phyloP scores from a whole-genome alignment of 2,888 invertebrate genomes.

The Brachypterus glaber region DNA sequence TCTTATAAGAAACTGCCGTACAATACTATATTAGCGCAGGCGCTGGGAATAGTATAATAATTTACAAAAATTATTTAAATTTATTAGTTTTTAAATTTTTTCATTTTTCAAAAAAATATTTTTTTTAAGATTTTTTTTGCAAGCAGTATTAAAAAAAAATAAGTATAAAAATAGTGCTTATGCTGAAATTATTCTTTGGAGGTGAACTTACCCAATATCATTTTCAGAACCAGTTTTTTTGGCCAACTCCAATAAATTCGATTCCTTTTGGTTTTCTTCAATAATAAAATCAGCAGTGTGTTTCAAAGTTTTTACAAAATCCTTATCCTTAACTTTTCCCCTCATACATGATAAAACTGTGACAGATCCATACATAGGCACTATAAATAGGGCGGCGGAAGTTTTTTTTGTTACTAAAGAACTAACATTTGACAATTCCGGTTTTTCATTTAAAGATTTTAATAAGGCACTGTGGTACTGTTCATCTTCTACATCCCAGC shows the following conservation, averaged over 20 bases:
- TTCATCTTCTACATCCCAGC: slow-evolving; percentile 30
- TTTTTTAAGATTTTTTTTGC: too few species aligned
- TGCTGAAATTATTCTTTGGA: too few species aligned
- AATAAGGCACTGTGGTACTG: slow-evolving; percentile 25
- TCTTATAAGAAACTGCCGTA: too few species aligned
- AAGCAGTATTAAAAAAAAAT: too few species aligned
- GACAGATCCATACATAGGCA: slow-evolving; percentile 21
- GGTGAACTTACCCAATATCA: slow-evolving; percentile 23
- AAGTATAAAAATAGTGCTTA: too few species aligned
- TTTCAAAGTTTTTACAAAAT: slow-evolving; percentile 20
- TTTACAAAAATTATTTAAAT: too few species aligned
- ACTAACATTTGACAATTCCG: slow-evolving; percentile 11
- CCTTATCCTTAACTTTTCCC: slow-evolving; percentile 19
- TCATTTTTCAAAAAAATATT: too few species aligned
- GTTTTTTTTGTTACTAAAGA: slow-evolving; percentile 17
- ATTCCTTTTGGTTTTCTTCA: slow-evolving; percentile 20
- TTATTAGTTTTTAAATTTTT: too few species aligned
- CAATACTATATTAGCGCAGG: too few species aligned
- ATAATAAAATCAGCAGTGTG: slow-evolving; percentile 18
- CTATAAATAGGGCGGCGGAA: slow-evolving; percentile 23
- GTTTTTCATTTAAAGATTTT: slow-evolving; percentile 19
- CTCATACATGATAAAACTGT: slow-evolving; percentile 18
- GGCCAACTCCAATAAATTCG: slow-evolving; percentile 15
- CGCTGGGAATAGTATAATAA: too few species aligned
- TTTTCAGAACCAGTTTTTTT: slow-evolving; percentile 15